phyloP scores from a whole-genome alignment of 2,797 vertebrate genomes.

The Phataginus tricuspis region DNA sequence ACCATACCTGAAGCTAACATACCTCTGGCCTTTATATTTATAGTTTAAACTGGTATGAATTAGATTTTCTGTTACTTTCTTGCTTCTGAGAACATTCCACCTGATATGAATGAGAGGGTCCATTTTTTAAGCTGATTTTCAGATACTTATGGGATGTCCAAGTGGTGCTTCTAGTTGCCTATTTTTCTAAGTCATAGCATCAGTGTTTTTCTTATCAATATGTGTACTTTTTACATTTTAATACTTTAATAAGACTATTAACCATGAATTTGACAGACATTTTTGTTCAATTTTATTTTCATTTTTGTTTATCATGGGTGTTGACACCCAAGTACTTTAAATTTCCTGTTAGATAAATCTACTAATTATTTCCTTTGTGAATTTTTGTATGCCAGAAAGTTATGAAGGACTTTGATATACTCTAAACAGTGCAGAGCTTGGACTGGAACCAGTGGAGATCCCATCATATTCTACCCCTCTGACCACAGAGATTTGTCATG shows the following conservation, averaged over 20 bases:
- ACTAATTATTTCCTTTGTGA: neutral
- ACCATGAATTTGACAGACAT: neutral
- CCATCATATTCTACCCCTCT: neutral
- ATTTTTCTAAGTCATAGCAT: neutral
- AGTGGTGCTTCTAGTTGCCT: neutral
- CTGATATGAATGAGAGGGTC: neutral
- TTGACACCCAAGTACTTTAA: neutral
- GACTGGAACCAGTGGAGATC: neutral
- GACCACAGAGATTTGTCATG: neutral
- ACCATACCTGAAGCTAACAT: neutral
- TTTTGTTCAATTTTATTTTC: conserved; percentile 19
- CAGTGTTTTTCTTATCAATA: neutral
- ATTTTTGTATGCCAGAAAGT: neutral
- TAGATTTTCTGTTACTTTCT: neutral
- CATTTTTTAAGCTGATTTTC: neutral
- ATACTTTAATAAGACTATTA: neutral
- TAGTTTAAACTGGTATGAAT: neutral
- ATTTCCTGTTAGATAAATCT: neutral
- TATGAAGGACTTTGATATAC: neutral
- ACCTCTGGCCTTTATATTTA: neutral
- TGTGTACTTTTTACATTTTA: neutral
- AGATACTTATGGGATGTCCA: neutral
- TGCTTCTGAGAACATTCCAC: neutral
- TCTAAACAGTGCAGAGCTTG: neutral
- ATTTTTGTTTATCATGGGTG: neutral